A percentile compares a stretch with the other conserved stretches of the same genome.
phyloP scores from a whole-genome alignment of 2,888 invertebrate genomes.

The Stomorhina lunata region DNA sequence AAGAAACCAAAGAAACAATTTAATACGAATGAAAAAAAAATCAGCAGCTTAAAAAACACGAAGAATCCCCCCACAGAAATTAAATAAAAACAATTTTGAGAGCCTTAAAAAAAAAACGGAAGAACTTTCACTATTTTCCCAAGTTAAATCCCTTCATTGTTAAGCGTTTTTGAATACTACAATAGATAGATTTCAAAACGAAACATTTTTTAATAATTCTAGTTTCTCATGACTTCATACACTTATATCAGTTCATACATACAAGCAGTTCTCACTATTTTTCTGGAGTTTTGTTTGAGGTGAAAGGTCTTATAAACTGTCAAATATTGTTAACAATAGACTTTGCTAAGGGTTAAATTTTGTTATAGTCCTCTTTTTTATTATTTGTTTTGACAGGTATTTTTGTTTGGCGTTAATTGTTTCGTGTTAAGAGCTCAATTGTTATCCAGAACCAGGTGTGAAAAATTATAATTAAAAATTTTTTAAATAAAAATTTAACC shows the following conservation, averaged over 20 bases:
- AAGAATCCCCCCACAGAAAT: conserved; percentile 44
- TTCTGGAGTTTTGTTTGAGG: neutral
- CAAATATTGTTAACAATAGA: conserved; percentile 40
- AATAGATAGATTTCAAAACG: conserved; percentile 47
- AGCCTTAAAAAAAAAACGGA: conserved; percentile 31
- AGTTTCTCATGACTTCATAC: conserved; percentile 30
- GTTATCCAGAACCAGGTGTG: conserved; percentile 59
- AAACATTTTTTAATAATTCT: conserved; percentile 23
- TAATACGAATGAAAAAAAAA: conserved; percentile 19
- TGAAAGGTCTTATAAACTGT: conserved; percentile 41
- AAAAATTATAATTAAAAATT: conserved; percentile 28
- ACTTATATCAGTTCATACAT: neutral
- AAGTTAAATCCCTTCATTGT: conserved; percentile 46
- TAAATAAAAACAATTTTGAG: neutral
- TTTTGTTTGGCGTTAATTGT: conserved; percentile 53
- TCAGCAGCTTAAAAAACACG: conserved; percentile 54
- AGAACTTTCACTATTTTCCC: conserved; percentile 65
- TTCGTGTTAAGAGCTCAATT: conserved; percentile 38
- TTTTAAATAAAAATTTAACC: neutral
- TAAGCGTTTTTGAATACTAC: conserved; percentile 33
- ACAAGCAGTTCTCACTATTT: conserved; percentile 7
- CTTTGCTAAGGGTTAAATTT: conserved; percentile 23
- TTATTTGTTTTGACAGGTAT: conserved; percentile 70
- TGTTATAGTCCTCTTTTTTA: conserved; percentile 30
- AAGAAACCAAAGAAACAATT: conserved; percentile 31